Percentiles rank a stretch among this genome's conserved stretches.
These are phyloP conservation scores for Cheilosia variabilis DNA, from an alignment of 2,888 invertebrate genomes.

Conservation along the genomic window DNA sequence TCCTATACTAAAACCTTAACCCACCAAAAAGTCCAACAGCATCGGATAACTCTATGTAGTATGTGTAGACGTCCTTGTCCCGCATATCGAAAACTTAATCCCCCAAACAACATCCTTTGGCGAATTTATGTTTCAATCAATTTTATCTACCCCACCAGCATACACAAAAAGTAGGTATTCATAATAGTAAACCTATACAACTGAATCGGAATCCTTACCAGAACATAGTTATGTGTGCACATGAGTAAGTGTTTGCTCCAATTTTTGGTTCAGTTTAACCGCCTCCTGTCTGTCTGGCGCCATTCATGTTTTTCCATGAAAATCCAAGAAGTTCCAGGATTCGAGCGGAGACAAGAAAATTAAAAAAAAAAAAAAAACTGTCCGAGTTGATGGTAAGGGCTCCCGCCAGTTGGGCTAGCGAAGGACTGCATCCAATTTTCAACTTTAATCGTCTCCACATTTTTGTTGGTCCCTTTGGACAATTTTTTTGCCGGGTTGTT, in stretches of 20 bases:
- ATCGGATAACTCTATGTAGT: background rate
- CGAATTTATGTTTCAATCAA: constrained; percentile 72
- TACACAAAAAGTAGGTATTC: constrained; percentile 1
- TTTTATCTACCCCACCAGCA: constrained; percentile 42
- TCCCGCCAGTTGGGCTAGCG: constrained; percentile 32
- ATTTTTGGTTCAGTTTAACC: constrained; percentile 68
- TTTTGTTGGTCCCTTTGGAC: constrained; percentile 6
- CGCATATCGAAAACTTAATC: constrained; percentile 48
- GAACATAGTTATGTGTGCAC: constrained; percentile 27
- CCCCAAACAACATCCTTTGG: constrained; percentile 60
- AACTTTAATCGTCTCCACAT: constrained; percentile 50
- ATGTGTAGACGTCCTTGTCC: constrained; percentile 16
- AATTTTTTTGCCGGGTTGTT: constrained; percentile 29
- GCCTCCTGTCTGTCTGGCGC: constrained; percentile 75
- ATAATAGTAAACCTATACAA: background rate
- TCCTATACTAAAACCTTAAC: background rate
- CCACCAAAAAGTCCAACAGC: constrained; percentile 31
- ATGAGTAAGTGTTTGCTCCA: constrained; percentile 56
- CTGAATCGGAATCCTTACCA: constrained; percentile 29
- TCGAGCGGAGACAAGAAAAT: constrained; percentile 11
- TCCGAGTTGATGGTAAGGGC: constrained; percentile 37
- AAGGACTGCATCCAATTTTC: constrained; percentile 58
- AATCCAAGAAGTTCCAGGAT: constrained; percentile 26
- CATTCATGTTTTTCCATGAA: constrained; percentile 55
- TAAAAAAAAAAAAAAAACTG: constrained; percentile 20